Percentiles rank a stretch among this genome's conserved stretches.
These are phyloP conservation scores for Thelaira solivaga DNA, from an alignment of 2,888 invertebrate species.

Conservation along the genomic window DNA sequence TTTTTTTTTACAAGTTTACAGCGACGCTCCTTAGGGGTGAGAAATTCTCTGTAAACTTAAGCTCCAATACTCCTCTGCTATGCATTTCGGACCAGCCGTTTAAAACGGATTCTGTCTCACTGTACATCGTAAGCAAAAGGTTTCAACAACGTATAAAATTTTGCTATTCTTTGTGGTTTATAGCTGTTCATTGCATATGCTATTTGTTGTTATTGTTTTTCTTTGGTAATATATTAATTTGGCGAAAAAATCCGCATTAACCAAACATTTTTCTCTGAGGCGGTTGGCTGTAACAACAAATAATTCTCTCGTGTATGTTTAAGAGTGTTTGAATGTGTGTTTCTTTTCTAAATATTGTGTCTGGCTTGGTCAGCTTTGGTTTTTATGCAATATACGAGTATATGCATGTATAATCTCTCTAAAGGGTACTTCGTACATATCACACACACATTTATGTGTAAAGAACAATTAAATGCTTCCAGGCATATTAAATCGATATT, in stretches of 20 bases:
- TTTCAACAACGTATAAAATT: too few species aligned
- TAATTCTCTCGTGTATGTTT: conserved; percentile 1
- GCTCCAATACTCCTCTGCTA: too few species aligned
- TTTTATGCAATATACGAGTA: too few species aligned
- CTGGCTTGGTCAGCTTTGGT: conserved; percentile 14
- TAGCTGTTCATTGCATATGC: not conserved
- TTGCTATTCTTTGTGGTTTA: not conserved
- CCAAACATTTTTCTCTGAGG: not conserved
- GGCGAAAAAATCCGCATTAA: not conserved
- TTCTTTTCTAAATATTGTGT: conserved; percentile 1
- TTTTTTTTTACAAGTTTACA: too few species aligned
- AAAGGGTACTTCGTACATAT: conserved; percentile 4
- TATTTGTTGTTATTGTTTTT: not conserved
- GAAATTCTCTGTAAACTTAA: too few species aligned
- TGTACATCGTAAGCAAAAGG: too few species aligned
- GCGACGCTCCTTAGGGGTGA: too few species aligned
- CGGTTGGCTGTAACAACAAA: conserved; percentile 27
- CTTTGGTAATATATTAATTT: not conserved
- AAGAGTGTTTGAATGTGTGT: not conserved
- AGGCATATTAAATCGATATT: conserved; percentile 3
- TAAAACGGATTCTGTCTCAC: too few species aligned
- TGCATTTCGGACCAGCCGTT: too few species aligned
- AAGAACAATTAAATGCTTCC: conserved; percentile 22
- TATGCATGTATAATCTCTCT: not conserved
- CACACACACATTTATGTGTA: conserved; percentile 15